These are phyloP conservation scores for Quadroppia sp. DNA, from an alignment of 2,888 invertebrate species.

Conservation along the genomic window DNA sequence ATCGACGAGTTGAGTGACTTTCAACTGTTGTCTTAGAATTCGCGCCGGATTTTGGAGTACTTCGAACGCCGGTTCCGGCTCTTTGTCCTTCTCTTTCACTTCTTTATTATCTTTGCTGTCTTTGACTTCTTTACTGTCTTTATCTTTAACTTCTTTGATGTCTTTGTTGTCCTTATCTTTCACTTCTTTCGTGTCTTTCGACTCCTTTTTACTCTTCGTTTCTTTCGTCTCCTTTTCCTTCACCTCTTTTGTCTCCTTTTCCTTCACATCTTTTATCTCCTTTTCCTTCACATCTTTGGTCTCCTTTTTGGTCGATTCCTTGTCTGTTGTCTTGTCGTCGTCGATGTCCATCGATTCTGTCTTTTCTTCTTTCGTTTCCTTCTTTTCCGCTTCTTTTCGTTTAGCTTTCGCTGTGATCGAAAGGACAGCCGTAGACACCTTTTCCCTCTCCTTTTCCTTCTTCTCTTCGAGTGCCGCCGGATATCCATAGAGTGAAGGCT, in stretches of 20 bases:
- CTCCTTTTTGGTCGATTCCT: slow-evolving; percentile 41
- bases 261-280: slow-evolving; percentile 27
- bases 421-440: slow-evolving; percentile 94
- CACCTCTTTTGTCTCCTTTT: slow-evolving; percentile 58
- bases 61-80: slow-evolving; percentile 78
- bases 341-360: slow-evolving; percentile 92
- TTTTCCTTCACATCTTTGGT: too few species aligned
- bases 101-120: too few species aligned
- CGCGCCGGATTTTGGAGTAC: slow-evolving; percentile 91
- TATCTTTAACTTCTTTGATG: slow-evolving; percentile 43
- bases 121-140: too few species aligned
- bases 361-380: slow-evolving; percentile 58
- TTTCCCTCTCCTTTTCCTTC: slow-evolving; percentile 94
- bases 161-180: slow-evolving; percentile 54
- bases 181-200: slow-evolving; percentile 64
- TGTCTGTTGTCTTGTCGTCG: slow-evolving; percentile 54
- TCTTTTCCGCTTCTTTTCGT: slow-evolving; percentile 71
- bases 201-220: slow-evolving; percentile 54
- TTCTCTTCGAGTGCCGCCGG: slow-evolving; percentile 96
- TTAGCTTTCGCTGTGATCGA: slow-evolving; percentile 86
- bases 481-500: slow-evolving; percentile 92
- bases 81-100: slow-evolving; percentile 59
- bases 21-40: slow-evolving; percentile 77
- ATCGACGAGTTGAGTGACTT: slow-evolving; percentile 69
- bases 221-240: slow-evolving; percentile 76